Percentiles rank a stretch among this genome's conserved stretches.
Evolutionary conservation across 2,888 invertebrate species (phyloP).

Genomic region (Perithous albicinctus): DNA sequence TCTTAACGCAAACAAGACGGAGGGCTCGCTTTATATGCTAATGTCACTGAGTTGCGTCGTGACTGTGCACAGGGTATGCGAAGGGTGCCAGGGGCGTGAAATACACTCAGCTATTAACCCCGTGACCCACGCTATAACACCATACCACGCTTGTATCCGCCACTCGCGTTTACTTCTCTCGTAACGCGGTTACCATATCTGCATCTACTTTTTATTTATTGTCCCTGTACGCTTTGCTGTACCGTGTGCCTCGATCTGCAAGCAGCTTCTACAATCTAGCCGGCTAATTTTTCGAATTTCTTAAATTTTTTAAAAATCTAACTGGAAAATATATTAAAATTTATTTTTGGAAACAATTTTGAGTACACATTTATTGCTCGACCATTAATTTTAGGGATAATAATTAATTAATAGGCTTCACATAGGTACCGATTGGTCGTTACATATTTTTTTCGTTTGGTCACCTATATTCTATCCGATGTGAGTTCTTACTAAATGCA

Average conservation of each 20-base stretch:
- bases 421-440: no score
- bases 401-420: no score
- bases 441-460: no score
- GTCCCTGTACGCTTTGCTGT: background rate
- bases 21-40: slow-evolving; percentile 81
- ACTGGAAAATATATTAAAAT: background rate
- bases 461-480: no score
- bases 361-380: no score
- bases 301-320: background rate
- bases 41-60: slow-evolving; percentile 69
- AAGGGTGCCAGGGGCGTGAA: slow-evolving; percentile 75
- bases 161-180: slow-evolving; percentile 65
- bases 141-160: slow-evolving; percentile 51
- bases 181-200: slow-evolving; percentile 64
- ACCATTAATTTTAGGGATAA: no score
- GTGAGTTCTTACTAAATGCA: no score
- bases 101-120: slow-evolving; percentile 81
- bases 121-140: slow-evolving; percentile 74
- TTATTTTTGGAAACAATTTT: no score
- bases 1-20: slow-evolving; percentile 78
- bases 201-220: background rate
- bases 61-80: slow-evolving; percentile 60
- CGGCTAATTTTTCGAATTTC: background rate
- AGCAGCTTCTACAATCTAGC: background rate
- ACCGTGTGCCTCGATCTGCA: background rate